Percentiles rank a stretch among this genome's conserved stretches.
Conservation (phyloP, 53 echinoderm and acorn worm genomes). For the Patiria pectinifera region DNA sequence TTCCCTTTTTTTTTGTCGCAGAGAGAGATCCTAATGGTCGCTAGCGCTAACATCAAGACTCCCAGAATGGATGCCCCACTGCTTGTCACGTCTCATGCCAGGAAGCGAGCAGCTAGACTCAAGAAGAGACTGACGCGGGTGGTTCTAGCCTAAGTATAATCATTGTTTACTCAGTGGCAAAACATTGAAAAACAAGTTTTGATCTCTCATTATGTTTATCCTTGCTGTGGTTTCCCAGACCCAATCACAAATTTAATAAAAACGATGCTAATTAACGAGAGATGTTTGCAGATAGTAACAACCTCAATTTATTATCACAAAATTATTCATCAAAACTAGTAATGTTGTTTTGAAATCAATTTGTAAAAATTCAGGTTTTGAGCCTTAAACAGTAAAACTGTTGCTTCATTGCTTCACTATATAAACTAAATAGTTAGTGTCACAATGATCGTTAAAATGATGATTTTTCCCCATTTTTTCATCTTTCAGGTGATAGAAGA, state of each 20-base stretch:
- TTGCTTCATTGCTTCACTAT: no score
- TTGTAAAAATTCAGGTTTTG: not conserved
- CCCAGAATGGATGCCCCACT: slow-evolving; percentile 94
- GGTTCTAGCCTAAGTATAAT: slow-evolving; percentile 72
- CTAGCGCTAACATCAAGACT: slow-evolving; percentile 93
- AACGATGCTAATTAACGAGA: no score
- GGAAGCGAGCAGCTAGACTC: slow-evolving; percentile 65
- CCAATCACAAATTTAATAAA: no score
- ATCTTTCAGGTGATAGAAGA: slow-evolving; percentile 82
- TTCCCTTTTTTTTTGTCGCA: slow-evolving; percentile 16
- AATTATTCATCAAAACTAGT: not conserved
- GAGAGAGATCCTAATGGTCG: slow-evolving; percentile 95
- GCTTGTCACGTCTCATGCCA: slow-evolving; percentile 55
- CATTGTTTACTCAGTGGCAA: not conserved
- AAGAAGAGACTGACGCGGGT: slow-evolving; percentile 80
- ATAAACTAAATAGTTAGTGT: no score
- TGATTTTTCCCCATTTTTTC: not conserved
- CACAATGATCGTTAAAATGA: not conserved
- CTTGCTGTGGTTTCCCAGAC: no score
- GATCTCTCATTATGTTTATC: no score
- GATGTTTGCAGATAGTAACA: no score
- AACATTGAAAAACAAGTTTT: no score
- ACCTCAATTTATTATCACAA: no score
- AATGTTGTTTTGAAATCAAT: not conserved
- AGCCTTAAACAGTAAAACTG: no score